Conservation (phyloP, 2,888 invertebrate species). For the Acrobasis repandana region DNA sequence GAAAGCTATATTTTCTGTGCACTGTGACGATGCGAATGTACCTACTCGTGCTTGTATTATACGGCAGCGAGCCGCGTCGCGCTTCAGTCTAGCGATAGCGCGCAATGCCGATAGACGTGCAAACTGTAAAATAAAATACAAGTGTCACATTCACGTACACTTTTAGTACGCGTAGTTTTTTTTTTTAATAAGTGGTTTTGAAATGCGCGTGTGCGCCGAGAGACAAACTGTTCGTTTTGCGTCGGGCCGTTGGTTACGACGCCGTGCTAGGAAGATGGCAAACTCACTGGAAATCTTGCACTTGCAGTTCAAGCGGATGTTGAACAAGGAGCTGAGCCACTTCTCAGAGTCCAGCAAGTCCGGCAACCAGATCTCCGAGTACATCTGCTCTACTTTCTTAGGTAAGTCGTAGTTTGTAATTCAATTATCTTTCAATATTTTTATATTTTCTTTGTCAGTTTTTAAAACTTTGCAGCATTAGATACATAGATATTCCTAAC, state of each 20-base stretch:
- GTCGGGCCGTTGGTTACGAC: conserved; percentile 66
- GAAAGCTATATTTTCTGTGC: conserved; percentile 59
- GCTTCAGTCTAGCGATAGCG: conserved; percentile 70
- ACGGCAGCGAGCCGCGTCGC: conserved; percentile 39
- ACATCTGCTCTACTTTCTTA: conserved; percentile 99
- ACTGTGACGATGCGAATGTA: conserved; percentile 42
- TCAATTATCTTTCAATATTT: conserved; percentile 15
- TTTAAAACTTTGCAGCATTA: no score
- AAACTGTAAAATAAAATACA: conserved; percentile 32
- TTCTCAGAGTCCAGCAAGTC: conserved; percentile 99
- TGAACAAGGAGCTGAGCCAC: conserved; percentile 99
- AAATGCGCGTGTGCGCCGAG: conserved; percentile 77
- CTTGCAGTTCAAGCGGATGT: conserved; percentile 98
- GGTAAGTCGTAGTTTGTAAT: conserved; percentile 86
- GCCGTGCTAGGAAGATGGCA: conserved; percentile 65
- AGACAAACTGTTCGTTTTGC: conserved; percentile 67
- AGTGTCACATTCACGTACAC: conserved; percentile 29
- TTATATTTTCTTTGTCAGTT: neutral
- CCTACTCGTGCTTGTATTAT: conserved; percentile 34
- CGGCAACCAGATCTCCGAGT: conserved; percentile 99
- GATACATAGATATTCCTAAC: no score
- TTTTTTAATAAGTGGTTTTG: conserved; percentile 40
- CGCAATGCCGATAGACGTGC: conserved; percentile 60
- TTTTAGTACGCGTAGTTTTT: conserved; percentile 31
- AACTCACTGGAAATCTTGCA: conserved; percentile 75